Base-by-base conservation (phyloP, 1,140 invertebrate species). In the Apis florea region DNA sequence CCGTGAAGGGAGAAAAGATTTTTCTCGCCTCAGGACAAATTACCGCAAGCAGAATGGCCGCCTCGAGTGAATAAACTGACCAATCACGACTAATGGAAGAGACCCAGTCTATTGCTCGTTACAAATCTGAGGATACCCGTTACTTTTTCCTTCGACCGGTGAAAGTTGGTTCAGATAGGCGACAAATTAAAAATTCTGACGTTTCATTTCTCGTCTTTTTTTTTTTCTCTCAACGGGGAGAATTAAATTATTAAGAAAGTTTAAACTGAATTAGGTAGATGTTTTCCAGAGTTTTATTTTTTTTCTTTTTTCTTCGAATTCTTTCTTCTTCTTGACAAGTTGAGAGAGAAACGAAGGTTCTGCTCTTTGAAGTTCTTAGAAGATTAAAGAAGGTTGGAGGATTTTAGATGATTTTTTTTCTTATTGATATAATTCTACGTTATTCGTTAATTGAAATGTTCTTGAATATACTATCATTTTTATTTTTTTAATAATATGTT, bases 31-130 rank as follows among this genome's bases (percentile, higher is more conserved):
- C 5, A 6, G 31, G 63, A 81, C 79, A 74, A 81, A 81, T 81
- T 72, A 67, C 70, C 40, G 53, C 17, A 40, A 4, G 11, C n/a
- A 31, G 63, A 66, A 67, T 31, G 24, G 51, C 40, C 73, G 51
- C 12, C 26, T 47, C 24, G n/a, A 81, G 79, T 75, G 79, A 81
- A 81, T 81, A 81, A 81, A 81, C 79, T 59, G 79, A 68, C 79
- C 79, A 67, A 75, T 81, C 63, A 26, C 47, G 53, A 53, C 63
- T 75, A 81, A 81, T 81, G 79, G 79, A 68, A 75, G 54, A 40
- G 61, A 11, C 31, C 12, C 8, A 40, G 71, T 17, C 19, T 21
- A 6, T 64, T n/a, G 79, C 26, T 67, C 71, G 79, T 81, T 75
- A 75, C 61, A 63, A 66, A 80, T 80, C 79, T 19, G 63, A 19